A percentile compares a stretch with the other conserved stretches of the same genome.
phyloP scores from a whole-genome alignment of 2,113 vertebrate species.

The Carassius gibelio region DNA sequence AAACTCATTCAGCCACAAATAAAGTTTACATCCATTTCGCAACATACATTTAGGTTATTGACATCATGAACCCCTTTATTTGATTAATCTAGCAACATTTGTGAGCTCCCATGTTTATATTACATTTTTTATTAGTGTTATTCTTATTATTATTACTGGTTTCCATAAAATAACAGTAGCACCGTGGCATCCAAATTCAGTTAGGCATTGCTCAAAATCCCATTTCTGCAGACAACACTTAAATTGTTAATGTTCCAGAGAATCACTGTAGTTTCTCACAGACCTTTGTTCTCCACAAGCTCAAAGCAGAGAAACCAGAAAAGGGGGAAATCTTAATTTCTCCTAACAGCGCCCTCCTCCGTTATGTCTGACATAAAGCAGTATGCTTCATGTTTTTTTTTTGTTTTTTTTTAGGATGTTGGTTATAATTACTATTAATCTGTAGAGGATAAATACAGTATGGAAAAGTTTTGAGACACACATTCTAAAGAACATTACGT shows the following conservation, averaged over 20 bases:
- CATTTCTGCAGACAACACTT: not conserved
- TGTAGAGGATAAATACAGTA: not conserved
- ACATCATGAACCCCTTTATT: not conserved
- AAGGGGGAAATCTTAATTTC: not conserved
- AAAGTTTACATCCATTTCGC: not conserved
- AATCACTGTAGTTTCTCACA: not conserved
- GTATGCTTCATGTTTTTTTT: too few species aligned
- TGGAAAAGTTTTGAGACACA: too few species aligned
- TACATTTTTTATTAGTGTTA: not conserved
- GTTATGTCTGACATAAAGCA: not conserved
- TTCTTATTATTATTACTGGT: too few species aligned
- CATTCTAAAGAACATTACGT: too few species aligned
- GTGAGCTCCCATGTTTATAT: not conserved
- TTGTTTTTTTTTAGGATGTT: too few species aligned
- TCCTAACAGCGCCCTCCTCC: constrained; percentile 22
- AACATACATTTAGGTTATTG: not conserved
- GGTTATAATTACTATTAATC: not conserved
- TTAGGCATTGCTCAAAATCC: not conserved
- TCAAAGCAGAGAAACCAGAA: constrained; percentile 9
- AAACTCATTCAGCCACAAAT: not conserved
- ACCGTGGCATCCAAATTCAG: not conserved
- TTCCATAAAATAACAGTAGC: too few species aligned
- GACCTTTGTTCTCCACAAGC: not conserved
- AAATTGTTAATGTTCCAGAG: not conserved
- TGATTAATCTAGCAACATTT: not conserved